Base-by-base conservation (phyloP, 1,140 invertebrate species). In the Atta colombica region DNA sequence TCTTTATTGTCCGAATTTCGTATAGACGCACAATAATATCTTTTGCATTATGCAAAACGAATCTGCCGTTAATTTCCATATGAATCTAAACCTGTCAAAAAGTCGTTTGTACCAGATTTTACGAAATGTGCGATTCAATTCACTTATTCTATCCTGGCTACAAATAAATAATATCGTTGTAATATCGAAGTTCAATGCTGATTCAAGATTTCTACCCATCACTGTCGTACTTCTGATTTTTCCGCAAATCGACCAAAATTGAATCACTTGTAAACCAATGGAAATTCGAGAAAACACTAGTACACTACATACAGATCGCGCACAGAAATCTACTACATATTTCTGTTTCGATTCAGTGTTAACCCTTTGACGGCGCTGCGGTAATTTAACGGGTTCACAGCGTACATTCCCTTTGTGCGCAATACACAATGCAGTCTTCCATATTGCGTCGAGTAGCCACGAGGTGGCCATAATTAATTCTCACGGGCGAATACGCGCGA, bases 381-480 rank as follows among this genome's bases (percentile, higher is more conserved):
- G 39, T 84, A 84, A 84, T 84, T 74, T 84, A 84, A 74, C 69
- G 55, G 18, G 68, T 72, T 66, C 78, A 28, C 49, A 31, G 53
- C 78, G 65, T 58, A 18, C 53, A n/a, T 81, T 61, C 65, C 39
- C 80, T 84, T 84, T 84, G 80, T 84, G 25, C 55, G 25, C 69
- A 31, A 1, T 18, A 16, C 69, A 84, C 69, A 75, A 84, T 84
- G 63, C 69, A 82, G 55, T 84, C 68, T 74, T 75, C 69, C 39
- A 84, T 74, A 84, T 74, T 84, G 55, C 39, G 51, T 74, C 69
- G 80, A 74, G 55, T 84, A 61, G 55, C 68, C 80, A 84, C 39
- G 80, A 84, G 55, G 39, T 84, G 55, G 28, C 55, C 69, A 84
- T 74, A 84, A 84, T 84, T 84, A 84, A 84, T 84, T 84, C 80